A percentile compares a stretch with the other conserved stretches of the same genome.
Conservation (phyloP, 2,113 vertebrate genomes). For the Notarius quadriscutis region DNA sequence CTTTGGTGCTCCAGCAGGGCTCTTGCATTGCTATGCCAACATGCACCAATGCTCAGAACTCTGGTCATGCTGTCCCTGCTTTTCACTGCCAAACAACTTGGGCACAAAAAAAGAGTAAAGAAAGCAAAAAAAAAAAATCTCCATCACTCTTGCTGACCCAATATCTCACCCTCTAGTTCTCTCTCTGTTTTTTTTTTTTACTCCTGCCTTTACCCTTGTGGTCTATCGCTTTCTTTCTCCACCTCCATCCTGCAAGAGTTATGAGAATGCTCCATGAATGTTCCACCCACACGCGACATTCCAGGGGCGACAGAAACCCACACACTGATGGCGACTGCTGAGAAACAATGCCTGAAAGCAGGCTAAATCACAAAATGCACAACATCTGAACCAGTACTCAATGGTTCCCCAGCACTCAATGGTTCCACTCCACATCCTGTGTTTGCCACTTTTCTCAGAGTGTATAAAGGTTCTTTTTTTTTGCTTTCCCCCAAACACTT, state of each 20-base stretch:
- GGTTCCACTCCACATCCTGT: not conserved
- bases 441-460: not conserved
- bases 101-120: conserved; percentile 37
- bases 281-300: conserved; percentile 72
- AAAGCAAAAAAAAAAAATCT: conserved; percentile 36
- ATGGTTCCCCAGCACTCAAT: not conserved
- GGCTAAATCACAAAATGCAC: conserved; percentile 22
- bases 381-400: conserved; percentile 13
- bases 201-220: conserved; percentile 38
- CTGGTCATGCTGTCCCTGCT: conserved; percentile 67
- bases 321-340: conserved; percentile 60
- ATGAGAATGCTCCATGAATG: conserved; percentile 63
- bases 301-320: conserved; percentile 66
- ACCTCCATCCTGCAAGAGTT: conserved; percentile 46
- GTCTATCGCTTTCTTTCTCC: conserved; percentile 45
- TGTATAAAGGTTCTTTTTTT: not conserved
- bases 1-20: conserved; percentile 67
- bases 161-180: conserved; percentile 28
- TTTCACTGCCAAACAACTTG: conserved; percentile 65
- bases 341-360: conserved; percentile 44
- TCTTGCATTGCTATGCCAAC: conserved; percentile 67
- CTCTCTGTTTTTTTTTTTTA: conserved; percentile 17
- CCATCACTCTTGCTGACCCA: conserved; percentile 30
- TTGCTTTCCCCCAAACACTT: not conserved
- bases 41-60: conserved; percentile 64